A percentile compares a stretch with the other conserved stretches of the same genome.
Evolutionary conservation across 2,888 invertebrate species (phyloP).

Genomic region (Tiphia femorata): DNA sequence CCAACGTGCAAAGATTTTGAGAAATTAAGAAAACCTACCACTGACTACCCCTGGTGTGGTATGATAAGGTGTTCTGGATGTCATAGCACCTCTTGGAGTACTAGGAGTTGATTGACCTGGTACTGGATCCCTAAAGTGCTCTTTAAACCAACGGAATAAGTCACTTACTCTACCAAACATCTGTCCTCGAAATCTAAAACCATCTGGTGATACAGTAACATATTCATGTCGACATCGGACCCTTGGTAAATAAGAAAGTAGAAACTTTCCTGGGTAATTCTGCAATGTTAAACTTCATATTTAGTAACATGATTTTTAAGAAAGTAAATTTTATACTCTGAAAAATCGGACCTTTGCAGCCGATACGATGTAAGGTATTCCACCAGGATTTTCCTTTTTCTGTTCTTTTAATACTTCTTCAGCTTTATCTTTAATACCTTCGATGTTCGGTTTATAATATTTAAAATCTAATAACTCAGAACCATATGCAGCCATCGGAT

Average conservation of each 20-base stretch:
- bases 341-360: conserved; percentile 75
- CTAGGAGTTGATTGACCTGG: conserved; percentile 79
- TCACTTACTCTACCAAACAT: conserved; percentile 86
- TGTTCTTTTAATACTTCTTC: conserved; percentile 91
- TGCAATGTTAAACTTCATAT: conserved; percentile 10
- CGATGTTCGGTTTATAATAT: conserved; percentile 84
- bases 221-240: conserved; percentile 91
- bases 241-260: conserved; percentile 93
- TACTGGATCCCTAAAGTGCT: conserved; percentile 94
- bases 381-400: conserved; percentile 87
- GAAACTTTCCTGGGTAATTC: conserved; percentile 88
- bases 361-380: conserved; percentile 90
- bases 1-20: neutral
- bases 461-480: conserved; percentile 93
- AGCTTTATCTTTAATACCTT: conserved; percentile 87
- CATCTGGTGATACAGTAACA: conserved; percentile 91
- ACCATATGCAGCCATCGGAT: conserved; percentile 95
- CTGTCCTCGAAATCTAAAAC: conserved; percentile 90
- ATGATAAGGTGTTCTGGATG: conserved; percentile 74
- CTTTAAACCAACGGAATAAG: conserved; percentile 97
- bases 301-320: neutral
- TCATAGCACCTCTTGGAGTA: conserved; percentile 75
- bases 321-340: neutral
- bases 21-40: conserved; percentile 35
- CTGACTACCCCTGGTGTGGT: conserved; percentile 53